Evolutionary conservation across 2,797 vertebrate genomes (phyloP), one percentile per base, ranked within the genome.

Genomic region (Distichodus sexfasciatus): DNA sequence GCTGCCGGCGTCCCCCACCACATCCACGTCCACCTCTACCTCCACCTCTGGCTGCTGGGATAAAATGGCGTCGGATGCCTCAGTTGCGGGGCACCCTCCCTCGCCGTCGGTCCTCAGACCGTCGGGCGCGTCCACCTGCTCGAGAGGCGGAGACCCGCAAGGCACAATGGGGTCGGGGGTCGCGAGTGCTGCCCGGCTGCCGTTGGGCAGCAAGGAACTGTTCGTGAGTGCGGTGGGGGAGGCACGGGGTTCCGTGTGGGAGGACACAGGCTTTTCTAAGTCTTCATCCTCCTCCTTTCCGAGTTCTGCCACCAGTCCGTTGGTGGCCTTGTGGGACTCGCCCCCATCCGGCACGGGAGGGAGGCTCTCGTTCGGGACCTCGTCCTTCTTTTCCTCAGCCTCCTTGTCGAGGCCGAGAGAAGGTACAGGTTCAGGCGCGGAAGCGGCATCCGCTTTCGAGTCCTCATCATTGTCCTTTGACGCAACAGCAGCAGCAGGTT

Each of bases 131-230:
- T 94, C 93, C 79, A 89, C 85, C 88, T 91, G 93, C 88, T 89
- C 91, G 78, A 84, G 82, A 77, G 91, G 85, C 84, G 90, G 93
- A 88, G 93, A 91, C 90, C 88, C 95, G 95, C 94, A 98, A 98
- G 95, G 97, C 96, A 99, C 96, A 81, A 91, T 84, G 83, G 94
- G 91, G 88, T 95, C 92, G 75, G 93, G 85, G 82, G 88, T 89
- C 74, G 89, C 85, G 87, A 86, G 10, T 54, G 74, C 70, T 89
- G 91, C 62, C 87, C 95, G 93, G 84, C 89, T 92, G 79, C 91
- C 93, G 19, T 92, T 95, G 74, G 90, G 90, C 88, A 94, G 87
- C 73, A 87, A 76, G 0, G 88, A 85, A 84, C 82, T 90, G 82
- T 85, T 88, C 72, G 84, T 82, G 28, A 81, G 86, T 78, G 87